Conservation (phyloP, 1,140 invertebrate species). For the Drosophila ercepeae region DNA sequence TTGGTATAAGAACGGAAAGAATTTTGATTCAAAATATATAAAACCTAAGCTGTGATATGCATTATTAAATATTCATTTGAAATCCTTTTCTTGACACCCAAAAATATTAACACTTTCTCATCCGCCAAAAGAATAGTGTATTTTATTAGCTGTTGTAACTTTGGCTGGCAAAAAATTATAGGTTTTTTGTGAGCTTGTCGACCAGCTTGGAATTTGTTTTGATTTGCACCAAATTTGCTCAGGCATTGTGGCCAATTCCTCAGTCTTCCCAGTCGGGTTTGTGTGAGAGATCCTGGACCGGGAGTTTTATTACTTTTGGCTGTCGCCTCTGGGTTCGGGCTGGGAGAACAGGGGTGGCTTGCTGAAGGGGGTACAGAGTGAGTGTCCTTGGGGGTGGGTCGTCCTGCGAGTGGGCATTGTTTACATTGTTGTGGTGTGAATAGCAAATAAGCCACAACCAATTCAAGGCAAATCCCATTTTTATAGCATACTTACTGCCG, state of each 20-base stretch:
- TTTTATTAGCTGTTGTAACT: not conserved
- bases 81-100: too few species aligned
- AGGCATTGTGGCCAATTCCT: slow-evolving; percentile 49
- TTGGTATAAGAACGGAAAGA: too few species aligned
- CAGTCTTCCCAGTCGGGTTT: not conserved
- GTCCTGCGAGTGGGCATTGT: slow-evolving; percentile 53
- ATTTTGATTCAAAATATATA: too few species aligned
- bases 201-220: slow-evolving; percentile 68
- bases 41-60: too few species aligned
- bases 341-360: not conserved
- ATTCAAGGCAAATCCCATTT: slow-evolving; percentile 49
- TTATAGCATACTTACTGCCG: slow-evolving; percentile 39
- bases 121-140: not conserved
- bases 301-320: slow-evolving; percentile 74
- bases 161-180: not conserved
- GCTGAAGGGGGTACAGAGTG: slow-evolving; percentile 8
- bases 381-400: slow-evolving; percentile 41
- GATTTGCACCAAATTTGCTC: slow-evolving; percentile 78
- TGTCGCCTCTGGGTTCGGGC: slow-evolving; percentile 47
- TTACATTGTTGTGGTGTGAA: slow-evolving; percentile 81
- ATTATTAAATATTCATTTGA: too few species aligned
- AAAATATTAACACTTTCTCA: not conserved
- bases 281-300: slow-evolving; percentile 21
- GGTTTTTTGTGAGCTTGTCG: slow-evolving; percentile 40
- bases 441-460: slow-evolving; percentile 74